Conservation (phyloP, 1,140 invertebrate species). For the Teleogryllus occipitalis region DNA sequence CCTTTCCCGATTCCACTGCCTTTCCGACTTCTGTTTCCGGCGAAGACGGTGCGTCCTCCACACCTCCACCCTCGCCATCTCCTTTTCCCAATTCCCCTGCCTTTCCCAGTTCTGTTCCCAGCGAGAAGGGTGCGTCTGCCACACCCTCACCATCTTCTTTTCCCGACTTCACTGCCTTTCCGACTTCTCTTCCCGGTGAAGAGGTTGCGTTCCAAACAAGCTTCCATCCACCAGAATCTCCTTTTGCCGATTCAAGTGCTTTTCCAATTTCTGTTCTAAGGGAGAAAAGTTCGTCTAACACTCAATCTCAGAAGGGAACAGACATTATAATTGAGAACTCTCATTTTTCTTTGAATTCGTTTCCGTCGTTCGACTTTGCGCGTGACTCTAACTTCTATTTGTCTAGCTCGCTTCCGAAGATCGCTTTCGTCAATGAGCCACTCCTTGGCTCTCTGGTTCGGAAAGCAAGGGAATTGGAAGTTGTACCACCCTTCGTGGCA, state of each 20-base stretch:
- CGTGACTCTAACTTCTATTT: too few relatives aligned
- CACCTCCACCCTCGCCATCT: not conserved
- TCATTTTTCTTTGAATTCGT: too few relatives aligned
- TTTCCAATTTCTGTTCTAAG: not conserved
- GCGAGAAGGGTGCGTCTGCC: not conserved
- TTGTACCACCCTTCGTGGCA: too few relatives aligned
- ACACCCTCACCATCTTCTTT: not conserved
- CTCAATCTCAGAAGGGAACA: not conserved
- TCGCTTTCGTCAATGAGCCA: too few relatives aligned
- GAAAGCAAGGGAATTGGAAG: too few relatives aligned
- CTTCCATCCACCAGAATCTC: not conserved
- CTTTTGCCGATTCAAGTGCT: not conserved
- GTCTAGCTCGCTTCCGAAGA: too few relatives aligned
- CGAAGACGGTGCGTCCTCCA: too few relatives aligned
- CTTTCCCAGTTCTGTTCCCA: not conserved
- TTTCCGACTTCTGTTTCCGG: too few relatives aligned
- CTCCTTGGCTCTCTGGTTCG: too few relatives aligned
- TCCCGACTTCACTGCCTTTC: not conserved
- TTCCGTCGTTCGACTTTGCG: too few relatives aligned
- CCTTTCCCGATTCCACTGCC: too few relatives aligned
- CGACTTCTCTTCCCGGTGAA: not conserved
- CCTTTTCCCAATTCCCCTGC: not conserved
- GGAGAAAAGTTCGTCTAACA: not conserved
- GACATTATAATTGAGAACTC: too few relatives aligned
- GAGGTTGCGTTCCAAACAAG: not conserved